Percentiles rank a stretch among this genome's conserved stretches.
These are phyloP conservation scores for Drosophila subsilvestris DNA, from an alignment of 2,888 invertebrate species.

Conservation along the genomic window DNA sequence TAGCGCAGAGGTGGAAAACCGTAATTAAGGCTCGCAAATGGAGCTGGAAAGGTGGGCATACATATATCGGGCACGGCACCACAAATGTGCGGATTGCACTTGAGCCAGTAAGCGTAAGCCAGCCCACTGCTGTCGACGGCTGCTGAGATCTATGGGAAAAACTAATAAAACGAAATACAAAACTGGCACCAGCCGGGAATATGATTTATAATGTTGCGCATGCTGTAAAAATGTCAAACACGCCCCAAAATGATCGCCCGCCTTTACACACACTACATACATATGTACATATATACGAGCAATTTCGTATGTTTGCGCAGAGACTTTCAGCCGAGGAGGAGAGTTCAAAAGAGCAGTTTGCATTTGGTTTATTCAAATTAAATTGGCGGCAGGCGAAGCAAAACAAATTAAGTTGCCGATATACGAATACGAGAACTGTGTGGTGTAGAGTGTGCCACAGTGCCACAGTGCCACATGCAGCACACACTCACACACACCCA, in stretches of 20 bases:
- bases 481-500: constrained; percentile 40
- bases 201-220: constrained; percentile 73
- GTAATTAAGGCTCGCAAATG: constrained; percentile 66
- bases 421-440: constrained; percentile 32
- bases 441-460: constrained; percentile 18
- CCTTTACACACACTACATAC: constrained; percentile 10
- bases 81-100: constrained; percentile 73
- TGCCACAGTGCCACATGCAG: constrained; percentile 38
- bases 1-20: constrained; percentile 12
- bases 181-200: constrained; percentile 79
- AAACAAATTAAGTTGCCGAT: constrained; percentile 76
- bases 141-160: constrained; percentile 23
- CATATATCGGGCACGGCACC: constrained; percentile 47
- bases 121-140: constrained; percentile 63
- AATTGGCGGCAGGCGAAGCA: constrained; percentile 58
- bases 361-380: constrained; percentile 67
- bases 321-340: constrained; percentile 32
- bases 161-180: constrained; percentile 56
- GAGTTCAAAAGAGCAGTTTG: constrained; percentile 68
- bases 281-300: not conserved
- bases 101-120: constrained; percentile 54
- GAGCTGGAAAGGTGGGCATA: constrained; percentile 50
- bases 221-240: constrained; percentile 72
- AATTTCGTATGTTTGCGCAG: not conserved
- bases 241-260: constrained; percentile 57